Percentiles rank a stretch among this genome's conserved stretches.
Conservation (phyloP, 1,140 invertebrate genomes). For the Laupala kohalensis region DNA sequence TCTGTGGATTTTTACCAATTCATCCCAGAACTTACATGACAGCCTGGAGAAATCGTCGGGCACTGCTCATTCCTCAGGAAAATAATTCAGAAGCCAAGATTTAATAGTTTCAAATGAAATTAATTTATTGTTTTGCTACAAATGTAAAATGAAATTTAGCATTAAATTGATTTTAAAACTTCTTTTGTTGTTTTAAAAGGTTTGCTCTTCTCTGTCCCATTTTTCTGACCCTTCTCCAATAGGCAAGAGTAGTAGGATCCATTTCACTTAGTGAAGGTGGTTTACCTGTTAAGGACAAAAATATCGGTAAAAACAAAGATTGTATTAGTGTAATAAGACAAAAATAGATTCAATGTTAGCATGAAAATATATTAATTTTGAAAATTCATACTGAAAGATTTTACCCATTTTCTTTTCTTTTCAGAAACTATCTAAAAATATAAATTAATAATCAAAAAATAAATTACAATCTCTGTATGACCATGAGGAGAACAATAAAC, state of each 20-base stretch:
- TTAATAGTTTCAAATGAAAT: neutral
- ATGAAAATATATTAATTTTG: too few relatives aligned
- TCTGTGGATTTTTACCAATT: slow-evolving; percentile 57
- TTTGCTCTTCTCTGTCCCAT: slow-evolving; percentile 46
- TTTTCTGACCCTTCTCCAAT: slow-evolving; percentile 59
- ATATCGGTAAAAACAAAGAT: neutral
- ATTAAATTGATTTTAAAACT: slow-evolving; percentile 25
- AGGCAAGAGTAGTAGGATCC: slow-evolving; percentile 63
- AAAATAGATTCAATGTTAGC: too few relatives aligned
- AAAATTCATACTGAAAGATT: too few relatives aligned
- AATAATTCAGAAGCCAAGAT: neutral
- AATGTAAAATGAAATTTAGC: neutral
- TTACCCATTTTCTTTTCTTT: too few relatives aligned
- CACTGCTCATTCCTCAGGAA: neutral
- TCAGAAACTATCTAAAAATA: too few relatives aligned
- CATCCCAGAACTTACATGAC: slow-evolving; percentile 54
- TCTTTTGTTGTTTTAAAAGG: slow-evolving; percentile 37
- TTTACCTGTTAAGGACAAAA: slow-evolving; percentile 25
- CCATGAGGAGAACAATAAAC: neutral
- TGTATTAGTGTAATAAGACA: too few relatives aligned
- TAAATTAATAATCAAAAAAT: neutral
- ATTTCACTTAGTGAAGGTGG: slow-evolving; percentile 53
- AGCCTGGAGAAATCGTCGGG: slow-evolving; percentile 50
- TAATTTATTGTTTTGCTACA: neutral
- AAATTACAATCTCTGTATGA: neutral